Evolutionary conservation across 2,113 vertebrate genomes (phyloP), one percentile per base, ranked within the genome.

Genomic region (Trogon surrucura): DNA sequence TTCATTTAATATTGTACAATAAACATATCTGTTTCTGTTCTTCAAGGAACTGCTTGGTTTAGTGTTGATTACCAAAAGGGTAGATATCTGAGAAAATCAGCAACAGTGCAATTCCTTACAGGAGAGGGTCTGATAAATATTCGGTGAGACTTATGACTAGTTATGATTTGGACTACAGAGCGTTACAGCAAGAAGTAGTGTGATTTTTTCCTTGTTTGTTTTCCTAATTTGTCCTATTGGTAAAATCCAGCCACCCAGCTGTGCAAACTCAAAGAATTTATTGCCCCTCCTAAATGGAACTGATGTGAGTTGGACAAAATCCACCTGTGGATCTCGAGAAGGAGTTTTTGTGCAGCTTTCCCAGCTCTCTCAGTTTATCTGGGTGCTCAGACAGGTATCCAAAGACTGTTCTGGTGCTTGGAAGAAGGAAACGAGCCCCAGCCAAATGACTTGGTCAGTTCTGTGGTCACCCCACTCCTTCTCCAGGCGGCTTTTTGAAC

Each of bases 401-500:
- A 15, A 0, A 4, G 34, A 3, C 26, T 10, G 7, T 15, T 36
- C 57, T 27, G 57, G 44, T 64, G 32, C 36, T 77, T 47, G 45
- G 30, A n/a, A 65, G 50, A 26, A 21, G 32, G 50, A 53, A 77
- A 30, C 13, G 4, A 91, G 8, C 8, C 27, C 48, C 38, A 25
- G 20, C 5, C 25, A 50, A 48, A 8, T 11, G 22, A 13, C 11
- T 5, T 1, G 2, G 44, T 18, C 41, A 29, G 0, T 12, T 15
- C 45, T 47, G 16, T 65, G 36, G 10, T 54, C 20, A 4, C 12
- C 34, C 8, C 11, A 0, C 18, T 66, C 15, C 65, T 80, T 21
- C 23, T 67, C 45, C 47, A 30, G 18, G 65, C 26, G 53, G 22
- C 7, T 18, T 14, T 84, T 26, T 73, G 34, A 27, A n/a, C 30